Evolutionary conservation across 1,140 invertebrate genomes (phyloP), one percentile per base, ranked within the genome.

Genomic region (Wasmannia auropunctata): DNA sequence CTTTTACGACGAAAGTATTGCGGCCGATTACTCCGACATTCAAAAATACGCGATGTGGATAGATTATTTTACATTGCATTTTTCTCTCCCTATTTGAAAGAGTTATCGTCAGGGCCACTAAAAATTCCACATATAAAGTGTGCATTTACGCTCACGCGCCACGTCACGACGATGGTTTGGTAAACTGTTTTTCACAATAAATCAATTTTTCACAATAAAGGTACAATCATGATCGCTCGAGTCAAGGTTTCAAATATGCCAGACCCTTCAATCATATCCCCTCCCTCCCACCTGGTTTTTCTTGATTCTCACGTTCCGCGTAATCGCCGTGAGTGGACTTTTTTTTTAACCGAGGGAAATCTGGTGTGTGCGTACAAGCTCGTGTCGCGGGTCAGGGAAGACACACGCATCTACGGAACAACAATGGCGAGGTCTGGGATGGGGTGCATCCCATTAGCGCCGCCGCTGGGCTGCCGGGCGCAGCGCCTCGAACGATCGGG

Each of bases 381-480:
- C 76, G 34, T 88, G 83, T 79, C 84, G 83, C 87, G 79, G 89
- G 87, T 90, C 89, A 85, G 75, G 63, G 81, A 91, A 69, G 77
- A 89, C 80, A 86, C 81, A 80, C 81, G 79, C 51, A 34, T 79
- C 60, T 56, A 56, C 74, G 79, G 85, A 74, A 85, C 88, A 86
- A 90, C 89, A 90, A 90, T 90, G 88, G 88, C 51, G 80, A 86
- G 77, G 81, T 89, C 49, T 58, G 72, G 58, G 40, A 67, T 62
- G 86, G 86, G 89, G 89, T 91, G 90, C 87, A 91, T 89, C 77
- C 88, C 85, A 89, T 91, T 87, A 91, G 70, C 70, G 88, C 58
- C 40, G 69, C 37, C 34, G 87, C 67, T 34, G n/a, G n/a, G 49
- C 62, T 67, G 76, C 60, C 60, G 62, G 43, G 49, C 67, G 14